Conservation (phyloP, 2,888 invertebrate genomes). For the Sialis fuliginosa region DNA sequence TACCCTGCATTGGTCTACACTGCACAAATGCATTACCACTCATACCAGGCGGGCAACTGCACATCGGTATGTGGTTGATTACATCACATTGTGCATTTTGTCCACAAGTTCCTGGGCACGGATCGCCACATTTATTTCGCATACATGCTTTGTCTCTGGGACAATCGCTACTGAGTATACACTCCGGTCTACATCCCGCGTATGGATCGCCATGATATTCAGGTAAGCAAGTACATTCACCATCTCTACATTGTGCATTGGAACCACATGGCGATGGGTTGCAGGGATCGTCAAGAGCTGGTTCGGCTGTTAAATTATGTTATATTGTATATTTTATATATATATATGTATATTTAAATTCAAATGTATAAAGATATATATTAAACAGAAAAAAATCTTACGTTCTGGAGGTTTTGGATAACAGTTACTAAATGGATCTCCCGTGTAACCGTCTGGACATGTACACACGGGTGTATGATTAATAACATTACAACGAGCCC, state of each 20-base stretch:
- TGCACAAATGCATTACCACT: constrained; percentile 53
- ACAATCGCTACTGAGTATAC: constrained; percentile 41
- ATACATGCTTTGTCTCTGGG: constrained; percentile 37
- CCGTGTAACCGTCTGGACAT: constrained; percentile 35
- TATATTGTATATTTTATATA: no score
- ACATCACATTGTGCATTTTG: constrained; percentile 37
- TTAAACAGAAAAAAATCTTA: constrained; percentile 8
- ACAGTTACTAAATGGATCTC: constrained; percentile 41
- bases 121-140: constrained; percentile 37
- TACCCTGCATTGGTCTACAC: constrained; percentile 41
- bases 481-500: constrained; percentile 54
- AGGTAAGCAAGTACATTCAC: constrained; percentile 25
- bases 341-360: constrained; percentile 18
- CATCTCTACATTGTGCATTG: constrained; percentile 35
- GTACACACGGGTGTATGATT: constrained; percentile 60
- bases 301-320: constrained; percentile 12
- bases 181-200: constrained; percentile 37
- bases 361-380: constrained; percentile 3
- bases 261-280: constrained; percentile 56
- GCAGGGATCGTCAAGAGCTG: constrained; percentile 31
- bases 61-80: constrained; percentile 36
- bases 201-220: constrained; percentile 33
- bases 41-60: constrained; percentile 41
- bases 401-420: constrained; percentile 16
- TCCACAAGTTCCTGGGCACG: constrained; percentile 44